Evolutionary conservation across 2,888 invertebrate genomes (phyloP), one percentile per base, ranked within the genome.

Genomic region (Steinernema carpocapsae): DNA sequence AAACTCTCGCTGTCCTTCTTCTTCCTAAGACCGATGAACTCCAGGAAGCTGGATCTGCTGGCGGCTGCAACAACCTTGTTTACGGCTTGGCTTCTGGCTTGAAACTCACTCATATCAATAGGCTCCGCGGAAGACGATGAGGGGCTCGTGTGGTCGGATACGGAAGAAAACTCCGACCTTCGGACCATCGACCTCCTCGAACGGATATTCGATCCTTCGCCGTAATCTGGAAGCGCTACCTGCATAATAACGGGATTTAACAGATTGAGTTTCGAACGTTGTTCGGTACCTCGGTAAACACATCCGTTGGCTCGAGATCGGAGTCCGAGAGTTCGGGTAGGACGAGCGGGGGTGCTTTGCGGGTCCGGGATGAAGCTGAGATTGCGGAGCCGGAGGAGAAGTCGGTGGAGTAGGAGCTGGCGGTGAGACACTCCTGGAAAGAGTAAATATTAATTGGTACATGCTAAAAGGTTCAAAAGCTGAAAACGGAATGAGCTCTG

Each of bases 251-350:
- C 2, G 22, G 56, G 22, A 56, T 24, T 56, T 56, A 48, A 17
- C 6, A 26, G 26, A 6, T 56, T 43, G 14, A 43, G 7, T 43
- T 14, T 14, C 14, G 14, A 43, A 43, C 7, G 43, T 12, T n/a
- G n/a, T n/a, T n/a, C n/a, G 48, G 6, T 26, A 56, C 56, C 56
- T 56, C 56, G 26, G 56, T 26, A 22, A 56, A 56, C 2, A 56
- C 26, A 17, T 56, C 56, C 6, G 26, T 12, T 7, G 56, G 56
- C 14, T 78, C 78, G 22, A 45, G 45, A 51, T 84, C 84, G 71
- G 83, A 83, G 72, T 85, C 85, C 59, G 83, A 83, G 52, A 79
- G 29, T 75, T 85, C 85, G n/a, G 85, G 85, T 56, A 83, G 78
- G 14, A 85, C 85, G 2, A 86, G 78, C 7, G 85, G 85, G 14